Percentiles rank a stretch among this genome's conserved stretches.
Evolutionary conservation across 1,140 invertebrate genomes (phyloP).

Genomic region (Drosophila malerkotliana): DNA sequence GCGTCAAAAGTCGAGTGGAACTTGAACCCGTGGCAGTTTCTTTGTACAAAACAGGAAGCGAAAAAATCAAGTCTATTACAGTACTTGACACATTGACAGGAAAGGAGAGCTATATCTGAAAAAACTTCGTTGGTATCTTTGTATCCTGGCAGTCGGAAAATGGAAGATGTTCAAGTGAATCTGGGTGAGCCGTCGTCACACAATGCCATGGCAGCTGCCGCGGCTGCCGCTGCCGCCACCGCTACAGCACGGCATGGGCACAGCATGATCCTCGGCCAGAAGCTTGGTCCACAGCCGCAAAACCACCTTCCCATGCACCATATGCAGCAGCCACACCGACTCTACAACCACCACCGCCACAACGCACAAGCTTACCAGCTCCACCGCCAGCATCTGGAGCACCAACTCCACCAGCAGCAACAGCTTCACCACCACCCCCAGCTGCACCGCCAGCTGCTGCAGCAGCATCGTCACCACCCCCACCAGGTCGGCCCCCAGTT

Average conservation of each 20-base stretch:
- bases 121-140: neutral
- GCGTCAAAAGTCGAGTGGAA: neutral
- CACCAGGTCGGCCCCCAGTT: constrained; percentile 1
- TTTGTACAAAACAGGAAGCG: neutral
- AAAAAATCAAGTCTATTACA: neutral
- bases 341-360: neutral
- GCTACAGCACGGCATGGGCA: neutral
- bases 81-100: neutral
- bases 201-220: neutral
- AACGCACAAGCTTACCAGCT: neutral
- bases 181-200: neutral
- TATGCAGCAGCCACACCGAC: neutral
- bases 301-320: neutral
- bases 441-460: no score
- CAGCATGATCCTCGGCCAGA: neutral
- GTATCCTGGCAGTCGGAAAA: neutral
- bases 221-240: neutral
- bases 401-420: constrained; percentile 6
- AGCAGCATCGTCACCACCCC: neutral
- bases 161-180: constrained; percentile 1
- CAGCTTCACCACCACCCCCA: constrained; percentile 1
- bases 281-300: neutral
- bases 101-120: neutral
- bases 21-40: neutral
- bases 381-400: neutral